Conservation (phyloP, 1,140 invertebrate genomes). For the Mizuhopecten yessoensis region DNA sequence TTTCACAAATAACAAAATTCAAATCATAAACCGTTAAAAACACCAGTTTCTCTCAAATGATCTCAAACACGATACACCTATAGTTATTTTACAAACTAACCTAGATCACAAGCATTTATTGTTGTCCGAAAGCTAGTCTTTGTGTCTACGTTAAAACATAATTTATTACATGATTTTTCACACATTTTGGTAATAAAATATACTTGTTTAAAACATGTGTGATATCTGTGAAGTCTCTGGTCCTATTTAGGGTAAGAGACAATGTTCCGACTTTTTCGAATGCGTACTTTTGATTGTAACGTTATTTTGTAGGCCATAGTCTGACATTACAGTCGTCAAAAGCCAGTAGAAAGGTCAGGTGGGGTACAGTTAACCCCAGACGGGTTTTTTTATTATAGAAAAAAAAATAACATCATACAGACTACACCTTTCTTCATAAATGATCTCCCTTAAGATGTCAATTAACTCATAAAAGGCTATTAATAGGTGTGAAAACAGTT, state of each 20-base stretch:
- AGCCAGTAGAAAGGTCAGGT: not conserved
- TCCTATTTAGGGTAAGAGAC: not conserved
- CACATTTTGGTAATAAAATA: not conserved
- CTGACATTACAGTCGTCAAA: not conserved
- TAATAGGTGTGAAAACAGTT: conserved; percentile 39
- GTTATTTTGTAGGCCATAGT: too few relatives aligned
- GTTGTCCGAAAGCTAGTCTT: not conserved
- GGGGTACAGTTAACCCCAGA: not conserved
- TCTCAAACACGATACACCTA: too few relatives aligned
- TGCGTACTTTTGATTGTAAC: not conserved
- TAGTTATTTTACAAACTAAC: too few relatives aligned
- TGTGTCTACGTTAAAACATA: not conserved
- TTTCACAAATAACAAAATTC: too few relatives aligned
- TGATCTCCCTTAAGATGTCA: conserved; percentile 27
- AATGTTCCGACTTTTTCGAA: not conserved
- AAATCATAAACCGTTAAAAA: too few relatives aligned
- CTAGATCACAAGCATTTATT: too few relatives aligned
- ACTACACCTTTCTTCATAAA: not conserved
- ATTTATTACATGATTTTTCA: not conserved
- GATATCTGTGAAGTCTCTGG: not conserved
- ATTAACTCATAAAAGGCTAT: conserved; percentile 11
- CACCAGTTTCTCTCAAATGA: too few relatives aligned
- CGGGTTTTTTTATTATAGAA: not conserved
- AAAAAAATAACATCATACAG: not conserved
- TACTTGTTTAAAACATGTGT: not conserved